Conservation (phyloP, 2,113 vertebrate genomes). For the Candoia aspera region DNA sequence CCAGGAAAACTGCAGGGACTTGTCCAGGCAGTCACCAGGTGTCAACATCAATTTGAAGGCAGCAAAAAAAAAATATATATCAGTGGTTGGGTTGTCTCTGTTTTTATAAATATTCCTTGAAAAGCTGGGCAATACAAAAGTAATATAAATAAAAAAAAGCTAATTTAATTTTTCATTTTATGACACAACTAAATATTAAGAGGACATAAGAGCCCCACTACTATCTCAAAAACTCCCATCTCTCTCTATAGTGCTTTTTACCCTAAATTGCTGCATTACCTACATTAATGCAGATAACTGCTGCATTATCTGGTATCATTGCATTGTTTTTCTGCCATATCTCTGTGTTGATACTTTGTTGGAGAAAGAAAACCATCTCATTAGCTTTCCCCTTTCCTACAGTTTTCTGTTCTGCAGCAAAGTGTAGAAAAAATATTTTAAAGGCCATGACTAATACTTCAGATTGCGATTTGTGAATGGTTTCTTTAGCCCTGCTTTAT, state of each 20-base stretch:
- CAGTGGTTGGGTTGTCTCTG: not conserved
- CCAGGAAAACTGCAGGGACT: not conserved
- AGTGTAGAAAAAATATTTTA: constrained; percentile 2
- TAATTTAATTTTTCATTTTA: constrained; percentile 32
- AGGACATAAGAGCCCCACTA: not conserved
- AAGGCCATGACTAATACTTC: constrained; percentile 1
- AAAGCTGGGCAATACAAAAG: not conserved
- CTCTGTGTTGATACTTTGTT: not conserved
- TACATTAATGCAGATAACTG: too few species aligned
- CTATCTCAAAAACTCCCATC: not conserved
- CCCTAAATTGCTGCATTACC: not conserved
- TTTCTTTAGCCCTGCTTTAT: constrained; percentile 30
- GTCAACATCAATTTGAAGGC: not conserved
- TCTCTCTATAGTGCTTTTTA: not conserved
- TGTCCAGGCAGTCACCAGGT: not conserved
- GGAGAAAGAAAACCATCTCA: not conserved
- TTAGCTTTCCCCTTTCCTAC: constrained; percentile 25
- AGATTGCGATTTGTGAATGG: constrained; percentile 34
- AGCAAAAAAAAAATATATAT: not conserved
- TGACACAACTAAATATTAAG: not conserved
- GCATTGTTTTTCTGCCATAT: not conserved
- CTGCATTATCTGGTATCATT: not conserved
- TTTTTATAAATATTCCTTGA: constrained; percentile 33
- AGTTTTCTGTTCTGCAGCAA: constrained; percentile 37
- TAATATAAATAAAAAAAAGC: not conserved